Evolutionary conservation across 2,113 vertebrate genomes (phyloP).

Genomic region (Coryphaenoides rupestris): DNA sequence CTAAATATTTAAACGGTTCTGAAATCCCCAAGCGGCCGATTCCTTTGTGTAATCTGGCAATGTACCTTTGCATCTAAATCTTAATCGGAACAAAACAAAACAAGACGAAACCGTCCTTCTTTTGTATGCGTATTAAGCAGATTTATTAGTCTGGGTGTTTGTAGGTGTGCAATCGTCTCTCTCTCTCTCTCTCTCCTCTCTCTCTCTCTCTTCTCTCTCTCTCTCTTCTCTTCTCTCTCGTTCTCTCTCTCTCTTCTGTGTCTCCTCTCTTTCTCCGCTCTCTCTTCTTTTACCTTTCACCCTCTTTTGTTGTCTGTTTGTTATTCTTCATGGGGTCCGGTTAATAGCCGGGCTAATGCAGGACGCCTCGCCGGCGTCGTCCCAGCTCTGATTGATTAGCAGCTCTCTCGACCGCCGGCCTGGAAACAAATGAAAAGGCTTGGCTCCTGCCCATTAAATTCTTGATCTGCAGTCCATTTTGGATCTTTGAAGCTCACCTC

Average conservation of each 20-base stretch:
- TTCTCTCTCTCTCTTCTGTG: background rate
- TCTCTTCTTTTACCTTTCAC: background rate
- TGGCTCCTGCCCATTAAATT: conserved; percentile 29
- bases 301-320: background rate
- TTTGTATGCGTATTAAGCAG: too few relatives aligned
- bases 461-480: conserved; percentile 22
- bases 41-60: too few relatives aligned
- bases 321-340: background rate
- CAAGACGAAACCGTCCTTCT: too few relatives aligned
- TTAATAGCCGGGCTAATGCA: conserved; percentile 9
- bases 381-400: conserved; percentile 31
- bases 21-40: too few relatives aligned
- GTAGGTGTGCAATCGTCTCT: too few relatives aligned
- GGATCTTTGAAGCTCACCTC: background rate
- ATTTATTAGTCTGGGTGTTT: too few relatives aligned
- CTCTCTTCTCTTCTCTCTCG: background rate
- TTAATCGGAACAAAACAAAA: too few relatives aligned
- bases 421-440: conserved; percentile 39
- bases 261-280: background rate
- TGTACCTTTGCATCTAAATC: too few relatives aligned
- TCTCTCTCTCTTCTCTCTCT: background rate
- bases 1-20: too few relatives aligned
- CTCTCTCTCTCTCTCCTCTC: background rate
- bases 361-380: conserved; percentile 11
- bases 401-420: conserved; percentile 1